A percentile compares a stretch with the other conserved stretches of the same genome.
Conservation (phyloP, 92 coral and sea anemone species). For the Ricordea florida region DNA sequence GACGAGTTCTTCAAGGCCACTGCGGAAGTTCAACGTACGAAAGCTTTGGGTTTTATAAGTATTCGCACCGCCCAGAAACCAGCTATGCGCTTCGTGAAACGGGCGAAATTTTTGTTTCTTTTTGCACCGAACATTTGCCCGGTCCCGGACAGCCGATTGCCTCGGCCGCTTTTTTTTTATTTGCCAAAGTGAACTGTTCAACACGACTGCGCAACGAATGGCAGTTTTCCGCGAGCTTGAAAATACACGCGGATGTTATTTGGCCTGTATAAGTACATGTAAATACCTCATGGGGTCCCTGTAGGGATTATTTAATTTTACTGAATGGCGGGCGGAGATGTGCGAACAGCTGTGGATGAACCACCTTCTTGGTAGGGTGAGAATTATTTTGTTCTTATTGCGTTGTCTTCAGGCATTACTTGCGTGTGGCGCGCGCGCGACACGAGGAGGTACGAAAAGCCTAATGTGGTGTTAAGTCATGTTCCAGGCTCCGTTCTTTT, state of each 20-base stretch:
- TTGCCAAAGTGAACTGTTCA: conserved; percentile 1
- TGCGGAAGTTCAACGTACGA: neutral
- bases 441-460: too few relatives aligned
- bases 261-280: conserved; percentile 71
- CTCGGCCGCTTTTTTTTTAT: neutral
- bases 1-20: neutral
- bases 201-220: neutral
- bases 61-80: neutral
- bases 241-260: conserved; percentile 6
- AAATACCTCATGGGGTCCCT: too few relatives aligned
- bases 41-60: conserved; percentile 15
- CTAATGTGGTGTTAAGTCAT: too few relatives aligned
- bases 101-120: conserved; percentile 1
- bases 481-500: too few relatives aligned
- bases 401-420: too few relatives aligned
- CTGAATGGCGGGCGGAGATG: conserved; percentile 41
- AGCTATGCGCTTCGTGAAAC: neutral
- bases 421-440: too few relatives aligned
- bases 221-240: conserved; percentile 30
- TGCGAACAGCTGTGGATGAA: neutral
- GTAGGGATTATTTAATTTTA: conserved; percentile 82
- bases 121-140: conserved; percentile 12
- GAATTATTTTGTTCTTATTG: neutral
- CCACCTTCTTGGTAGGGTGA: conserved; percentile 10
- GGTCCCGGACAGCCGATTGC: neutral